These are phyloP conservation scores for Drosophila kepulauana DNA, from an alignment of 1,140 invertebrate species.

Conservation along the genomic window DNA sequence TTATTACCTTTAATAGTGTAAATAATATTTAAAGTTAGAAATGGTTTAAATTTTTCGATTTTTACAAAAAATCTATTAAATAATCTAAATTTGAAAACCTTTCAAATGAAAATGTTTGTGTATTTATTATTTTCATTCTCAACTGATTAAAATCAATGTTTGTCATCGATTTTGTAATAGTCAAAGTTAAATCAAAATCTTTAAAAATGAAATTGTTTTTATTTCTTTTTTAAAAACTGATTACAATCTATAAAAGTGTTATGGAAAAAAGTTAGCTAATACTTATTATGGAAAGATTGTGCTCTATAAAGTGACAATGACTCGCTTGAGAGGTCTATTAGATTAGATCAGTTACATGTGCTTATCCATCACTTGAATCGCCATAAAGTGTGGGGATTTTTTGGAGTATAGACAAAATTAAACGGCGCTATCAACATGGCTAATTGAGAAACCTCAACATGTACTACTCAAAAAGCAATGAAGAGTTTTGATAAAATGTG, in stretches of 20 bases:
- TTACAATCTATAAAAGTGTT: neutral
- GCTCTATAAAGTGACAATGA: neutral
- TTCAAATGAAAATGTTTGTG: no score
- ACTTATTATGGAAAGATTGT: neutral
- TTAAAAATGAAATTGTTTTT: no score
- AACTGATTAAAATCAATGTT: neutral
- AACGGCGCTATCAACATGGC: constrained; percentile 17
- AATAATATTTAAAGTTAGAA: no score
- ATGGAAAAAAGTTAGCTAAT: neutral
- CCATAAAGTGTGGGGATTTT: constrained; percentile 6
- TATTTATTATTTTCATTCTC: neutral
- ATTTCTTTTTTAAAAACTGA: no score
- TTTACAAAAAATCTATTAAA: no score
- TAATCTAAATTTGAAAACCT: no score
- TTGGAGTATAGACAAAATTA: neutral
- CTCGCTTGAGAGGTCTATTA: neutral
- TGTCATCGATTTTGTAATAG: neutral
- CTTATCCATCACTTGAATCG: constrained; percentile 16
- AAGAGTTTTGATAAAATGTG: constrained; percentile 39
- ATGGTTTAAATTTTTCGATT: no score
- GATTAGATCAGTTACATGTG: constrained; percentile 17
- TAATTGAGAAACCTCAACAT: constrained; percentile 55
- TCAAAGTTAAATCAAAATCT: neutral
- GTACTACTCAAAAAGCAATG: constrained; percentile 18
- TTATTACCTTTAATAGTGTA: no score